A percentile compares a stretch with the other conserved stretches of the same genome.
These are phyloP conservation scores for Coptodon rendalli DNA, from an alignment of 2,113 vertebrate genomes.

Conservation along the genomic window DNA sequence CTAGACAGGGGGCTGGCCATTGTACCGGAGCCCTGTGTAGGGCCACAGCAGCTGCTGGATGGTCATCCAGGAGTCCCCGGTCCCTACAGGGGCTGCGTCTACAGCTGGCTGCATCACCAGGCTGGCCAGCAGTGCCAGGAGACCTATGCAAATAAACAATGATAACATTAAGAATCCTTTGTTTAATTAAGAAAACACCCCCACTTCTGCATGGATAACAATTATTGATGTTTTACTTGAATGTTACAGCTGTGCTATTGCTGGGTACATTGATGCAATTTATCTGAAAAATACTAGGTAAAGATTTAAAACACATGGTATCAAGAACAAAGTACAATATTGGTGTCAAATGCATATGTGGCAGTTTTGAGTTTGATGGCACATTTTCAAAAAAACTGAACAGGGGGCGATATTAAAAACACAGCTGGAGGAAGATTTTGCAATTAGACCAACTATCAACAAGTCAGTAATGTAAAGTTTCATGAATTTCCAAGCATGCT, in stretches of 20 bases:
- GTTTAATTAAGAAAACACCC: not conserved
- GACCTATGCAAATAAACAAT: slow-evolving; percentile 23
- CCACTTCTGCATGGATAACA: not conserved
- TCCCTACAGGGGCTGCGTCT: slow-evolving; percentile 82
- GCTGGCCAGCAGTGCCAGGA: slow-evolving; percentile 81
- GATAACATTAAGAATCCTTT: not conserved
- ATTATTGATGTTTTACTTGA: not conserved
- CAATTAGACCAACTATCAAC: not conserved
- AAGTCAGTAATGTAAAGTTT: not conserved
- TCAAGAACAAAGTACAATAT: not conserved
- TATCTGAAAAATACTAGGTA: not conserved
- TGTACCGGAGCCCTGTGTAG: slow-evolving; percentile 79
- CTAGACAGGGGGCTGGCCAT: slow-evolving; percentile 83
- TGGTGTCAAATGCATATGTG: not conserved
- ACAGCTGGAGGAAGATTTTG: not conserved
- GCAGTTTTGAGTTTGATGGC: not conserved
- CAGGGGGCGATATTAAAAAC: not conserved
- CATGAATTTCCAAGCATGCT: not conserved
- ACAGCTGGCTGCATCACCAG: slow-evolving; percentile 81
- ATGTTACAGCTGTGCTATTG: not conserved
- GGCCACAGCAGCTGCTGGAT: slow-evolving; percentile 92
- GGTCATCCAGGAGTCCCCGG: slow-evolving; percentile 83
- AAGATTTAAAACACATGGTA: not conserved
- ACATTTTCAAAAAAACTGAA: not conserved
- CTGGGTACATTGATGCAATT: not conserved